phyloP scores from a whole-genome alignment of 92 coral and sea anemone species.

The Siderastrea radians region DNA sequence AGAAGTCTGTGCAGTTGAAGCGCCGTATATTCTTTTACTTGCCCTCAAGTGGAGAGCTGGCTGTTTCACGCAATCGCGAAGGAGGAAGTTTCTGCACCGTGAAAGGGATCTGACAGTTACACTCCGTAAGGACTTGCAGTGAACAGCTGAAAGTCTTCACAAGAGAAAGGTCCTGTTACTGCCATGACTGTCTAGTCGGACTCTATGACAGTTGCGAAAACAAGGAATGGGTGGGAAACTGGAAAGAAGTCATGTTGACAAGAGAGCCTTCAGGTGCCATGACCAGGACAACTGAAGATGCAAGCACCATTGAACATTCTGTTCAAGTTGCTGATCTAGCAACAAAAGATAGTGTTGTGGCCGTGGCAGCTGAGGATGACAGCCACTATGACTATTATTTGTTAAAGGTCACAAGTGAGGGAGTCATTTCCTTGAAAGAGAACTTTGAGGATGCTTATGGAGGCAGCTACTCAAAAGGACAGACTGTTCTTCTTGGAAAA shows the following conservation, averaged over 20 bases:
- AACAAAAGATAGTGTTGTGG: slow-evolving; percentile 43
- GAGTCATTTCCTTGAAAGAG: slow-evolving; percentile 22
- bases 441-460: slow-evolving; percentile 32
- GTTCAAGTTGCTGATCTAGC: slow-evolving; percentile 35
- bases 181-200: slow-evolving; percentile 34
- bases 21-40: slow-evolving; percentile 37
- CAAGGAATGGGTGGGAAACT: slow-evolving; percentile 49
- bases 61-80: not conserved
- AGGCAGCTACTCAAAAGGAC: slow-evolving; percentile 30
- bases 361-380: slow-evolving; percentile 56
- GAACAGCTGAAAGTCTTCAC: slow-evolving; percentile 19
- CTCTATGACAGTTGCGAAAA: slow-evolving; percentile 17
- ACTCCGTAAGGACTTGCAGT: slow-evolving; percentile 21
- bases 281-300: slow-evolving; percentile 26
- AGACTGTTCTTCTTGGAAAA: slow-evolving; percentile 47
- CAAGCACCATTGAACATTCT: slow-evolving; percentile 27
- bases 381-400: slow-evolving; percentile 40
- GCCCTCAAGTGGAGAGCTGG: slow-evolving; percentile 37
- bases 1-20: slow-evolving; percentile 26
- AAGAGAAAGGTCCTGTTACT: slow-evolving; percentile 37
- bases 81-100: slow-evolving; percentile 26
- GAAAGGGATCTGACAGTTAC: slow-evolving; percentile 39
- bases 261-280: slow-evolving; percentile 36
- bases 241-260: slow-evolving; percentile 26
- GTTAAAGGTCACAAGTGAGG: slow-evolving; percentile 26